A percentile compares a stretch with the other conserved stretches of the same genome.
Evolutionary conservation across 2,888 invertebrate genomes (phyloP).

Genomic region (Tolmerus cingulatus): DNA sequence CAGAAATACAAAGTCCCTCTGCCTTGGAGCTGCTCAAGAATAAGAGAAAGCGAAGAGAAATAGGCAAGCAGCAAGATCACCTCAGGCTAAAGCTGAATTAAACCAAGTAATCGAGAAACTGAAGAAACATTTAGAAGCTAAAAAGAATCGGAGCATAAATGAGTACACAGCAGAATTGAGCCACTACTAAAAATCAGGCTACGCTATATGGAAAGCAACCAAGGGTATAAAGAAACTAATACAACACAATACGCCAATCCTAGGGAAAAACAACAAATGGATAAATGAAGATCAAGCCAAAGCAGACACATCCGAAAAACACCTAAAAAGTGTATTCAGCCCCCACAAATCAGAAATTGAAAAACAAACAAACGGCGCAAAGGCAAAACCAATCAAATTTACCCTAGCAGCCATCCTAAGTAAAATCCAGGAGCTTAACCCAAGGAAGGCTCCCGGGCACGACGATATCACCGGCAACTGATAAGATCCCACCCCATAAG

Average conservation of each 20-base stretch:
- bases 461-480: not conserved
- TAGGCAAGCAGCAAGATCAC: not conserved
- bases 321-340: not conserved
- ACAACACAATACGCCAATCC: not conserved
- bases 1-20: not conserved
- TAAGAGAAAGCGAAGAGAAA: not conserved
- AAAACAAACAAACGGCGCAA: not conserved
- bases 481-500: not conserved
- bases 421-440: not conserved
- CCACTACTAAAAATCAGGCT: not conserved
- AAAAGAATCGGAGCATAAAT: not conserved
- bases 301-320: not conserved
- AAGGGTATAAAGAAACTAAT: slow-evolving; percentile 4
- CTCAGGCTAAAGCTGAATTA: not conserved
- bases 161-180: not conserved
- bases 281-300: not conserved
- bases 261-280: not conserved
- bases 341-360: not conserved
- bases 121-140: not conserved
- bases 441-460: not conserved
- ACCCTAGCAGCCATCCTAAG: not conserved
- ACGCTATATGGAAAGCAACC: slow-evolving; percentile 6
- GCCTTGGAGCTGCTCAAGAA: not conserved
- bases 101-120: not conserved
- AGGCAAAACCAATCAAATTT: not conserved